Conservation (phyloP, 2,797 vertebrate species). For the Clarias platycephalus region DNA sequence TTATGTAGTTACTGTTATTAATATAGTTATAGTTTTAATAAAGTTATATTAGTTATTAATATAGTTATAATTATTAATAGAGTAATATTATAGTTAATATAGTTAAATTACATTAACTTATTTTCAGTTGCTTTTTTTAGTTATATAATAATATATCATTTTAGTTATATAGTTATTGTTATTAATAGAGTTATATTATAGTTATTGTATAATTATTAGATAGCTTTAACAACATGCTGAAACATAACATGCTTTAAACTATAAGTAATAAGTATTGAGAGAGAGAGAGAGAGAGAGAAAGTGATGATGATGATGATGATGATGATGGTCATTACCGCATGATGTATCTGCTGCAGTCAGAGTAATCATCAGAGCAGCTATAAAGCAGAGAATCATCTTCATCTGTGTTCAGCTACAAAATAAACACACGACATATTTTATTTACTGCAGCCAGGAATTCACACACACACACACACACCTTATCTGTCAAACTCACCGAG, state of each 20-base stretch:
- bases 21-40: no score
- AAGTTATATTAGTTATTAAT: no score
- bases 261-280: background rate
- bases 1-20: no score
- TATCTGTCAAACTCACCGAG: background rate
- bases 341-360: slow-evolving; percentile 60
- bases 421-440: background rate
- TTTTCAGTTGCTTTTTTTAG: no score
- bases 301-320: background rate
- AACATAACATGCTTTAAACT: no score
- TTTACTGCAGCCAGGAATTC: background rate
- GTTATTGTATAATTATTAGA: background rate
- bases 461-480: background rate
- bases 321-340: slow-evolving; percentile 62
- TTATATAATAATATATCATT: no score
- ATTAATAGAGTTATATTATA: background rate
- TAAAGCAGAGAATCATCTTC: slow-evolving; percentile 58
- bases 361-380: slow-evolving; percentile 58
- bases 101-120: no score
- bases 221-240: background rate
- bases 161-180: background rate
- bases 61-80: no score
- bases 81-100: no score
- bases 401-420: slow-evolving; percentile 62
- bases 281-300: background rate